Base-by-base conservation (phyloP, 2,113 vertebrate genomes). In the Seriola dumerili region DNA sequence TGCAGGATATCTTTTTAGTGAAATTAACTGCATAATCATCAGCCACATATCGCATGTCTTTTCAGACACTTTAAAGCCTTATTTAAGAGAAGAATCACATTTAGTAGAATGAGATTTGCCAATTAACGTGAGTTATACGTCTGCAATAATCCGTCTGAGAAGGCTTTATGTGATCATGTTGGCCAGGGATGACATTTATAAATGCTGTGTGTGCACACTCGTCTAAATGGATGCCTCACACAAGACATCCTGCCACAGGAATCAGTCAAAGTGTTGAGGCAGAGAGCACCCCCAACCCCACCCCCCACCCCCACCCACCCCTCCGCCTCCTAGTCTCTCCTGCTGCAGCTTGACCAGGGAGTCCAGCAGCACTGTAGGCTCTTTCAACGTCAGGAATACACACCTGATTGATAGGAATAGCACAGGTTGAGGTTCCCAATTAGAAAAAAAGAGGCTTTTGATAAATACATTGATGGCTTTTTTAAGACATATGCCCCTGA, bases 161-260 rank as follows among this genome's bases (percentile, higher is more conserved):
- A 88, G 83, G 81, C 84, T 94, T 94, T 94, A 93, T 93, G 88
- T 90, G 92, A 92, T 91, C 93, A 89, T 90, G 91, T 91, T 92
- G 85, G 88, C 85, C 75, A 55, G 77, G 89, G 84, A 86, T 94
- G 93, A 94, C 93, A 93, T 95, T 94, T 95, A 95, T 93, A 94
- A 94, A 95, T 94, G 93, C 93, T 94, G 92, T 93, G 93, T 93
- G 91, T 85, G 93, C 93, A 92, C 89, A 89, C 88, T 87, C 86
- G 65, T 91, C 90, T 84, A 90, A 94, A 94, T 91, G 94, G 90
- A 94, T 86, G 91, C 86, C 85, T 90, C 87, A 75, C 87, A 74
- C 83, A 87, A 83, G 86, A 91, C 87, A 83, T 76, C 80, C 89
- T 83, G 84, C 90, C 81, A 92, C 81, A 78, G 90, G 80, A 90